Evolutionary conservation across 2,797 vertebrate genomes (phyloP).

Genomic region (Molossus alvarezi): DNA sequence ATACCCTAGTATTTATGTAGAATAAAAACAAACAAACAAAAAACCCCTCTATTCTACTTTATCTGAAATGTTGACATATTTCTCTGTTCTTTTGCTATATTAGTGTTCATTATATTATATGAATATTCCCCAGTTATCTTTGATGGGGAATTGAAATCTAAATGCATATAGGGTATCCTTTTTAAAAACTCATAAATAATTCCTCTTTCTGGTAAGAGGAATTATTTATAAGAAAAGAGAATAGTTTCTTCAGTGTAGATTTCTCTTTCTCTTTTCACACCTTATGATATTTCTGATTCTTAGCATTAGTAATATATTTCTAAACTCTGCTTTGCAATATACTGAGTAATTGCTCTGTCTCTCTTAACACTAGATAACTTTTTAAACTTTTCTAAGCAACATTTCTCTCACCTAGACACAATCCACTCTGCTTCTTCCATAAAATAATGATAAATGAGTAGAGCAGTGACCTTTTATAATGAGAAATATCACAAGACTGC

Average conservation of each 20-base stretch:
- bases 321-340: conserved; percentile 80
- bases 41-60: neutral
- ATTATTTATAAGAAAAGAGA: conserved; percentile 30
- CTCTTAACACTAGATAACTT: conserved; percentile 86
- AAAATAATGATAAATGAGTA: conserved; percentile 88
- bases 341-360: conserved; percentile 84
- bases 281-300: conserved; percentile 53
- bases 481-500: conserved; percentile 87
- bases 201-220: neutral
- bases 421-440: conserved; percentile 77
- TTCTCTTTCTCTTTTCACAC: conserved; percentile 52
- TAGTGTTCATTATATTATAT: neutral
- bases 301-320: conserved; percentile 18
- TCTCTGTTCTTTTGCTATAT: neutral
- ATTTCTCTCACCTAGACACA: conserved; percentile 83
- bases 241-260: conserved; percentile 6
- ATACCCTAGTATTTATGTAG: neutral
- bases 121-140: neutral
- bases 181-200: neutral
- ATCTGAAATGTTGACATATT: neutral
- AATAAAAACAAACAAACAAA: neutral
- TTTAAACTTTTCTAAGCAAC: conserved; percentile 81
- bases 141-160: conserved; percentile 34
- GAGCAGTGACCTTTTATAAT: conserved; percentile 89
- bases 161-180: neutral